Conservation (phyloP, 2,113 vertebrate species). For the Psittacus erithacus region DNA sequence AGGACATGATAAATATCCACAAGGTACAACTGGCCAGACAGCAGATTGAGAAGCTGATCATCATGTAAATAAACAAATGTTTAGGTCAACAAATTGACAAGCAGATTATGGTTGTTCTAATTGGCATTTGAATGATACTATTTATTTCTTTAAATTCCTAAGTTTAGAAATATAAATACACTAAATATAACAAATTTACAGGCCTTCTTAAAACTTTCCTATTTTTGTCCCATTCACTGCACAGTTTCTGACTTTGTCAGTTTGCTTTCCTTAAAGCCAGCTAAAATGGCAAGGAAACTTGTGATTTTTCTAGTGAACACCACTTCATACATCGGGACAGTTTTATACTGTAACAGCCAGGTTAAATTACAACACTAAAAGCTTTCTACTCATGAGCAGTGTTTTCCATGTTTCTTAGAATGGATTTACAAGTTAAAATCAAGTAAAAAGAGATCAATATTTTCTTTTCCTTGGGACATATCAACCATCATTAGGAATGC, state of each 20-base stretch:
- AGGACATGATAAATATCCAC: neutral
- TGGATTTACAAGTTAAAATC: slow-evolving; percentile 30
- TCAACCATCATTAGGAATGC: slow-evolving; percentile 67
- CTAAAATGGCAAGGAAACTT: neutral
- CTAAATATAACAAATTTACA: neutral
- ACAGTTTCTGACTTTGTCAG: slow-evolving; percentile 18
- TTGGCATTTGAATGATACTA: neutral
- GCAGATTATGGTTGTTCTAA: neutral
- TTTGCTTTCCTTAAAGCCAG: slow-evolving; percentile 18
- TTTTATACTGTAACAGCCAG: slow-evolving; percentile 36
- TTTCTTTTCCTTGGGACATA: slow-evolving; percentile 33
- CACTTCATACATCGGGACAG: neutral
- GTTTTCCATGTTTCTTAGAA: neutral
- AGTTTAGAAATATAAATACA: neutral
- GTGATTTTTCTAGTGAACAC: slow-evolving; percentile 16
- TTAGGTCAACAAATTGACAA: neutral
- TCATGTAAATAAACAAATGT: neutral
- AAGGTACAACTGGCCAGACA: neutral
- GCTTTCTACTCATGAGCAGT: neutral
- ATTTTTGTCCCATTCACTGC: neutral
- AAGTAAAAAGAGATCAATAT: slow-evolving; percentile 55
- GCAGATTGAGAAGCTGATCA: neutral
- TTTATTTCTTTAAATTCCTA: neutral
- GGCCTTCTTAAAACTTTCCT: neutral
- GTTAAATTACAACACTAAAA: slow-evolving; percentile 52